Conservation (phyloP, 2,113 vertebrate species). For the Sander lucioperca region DNA sequence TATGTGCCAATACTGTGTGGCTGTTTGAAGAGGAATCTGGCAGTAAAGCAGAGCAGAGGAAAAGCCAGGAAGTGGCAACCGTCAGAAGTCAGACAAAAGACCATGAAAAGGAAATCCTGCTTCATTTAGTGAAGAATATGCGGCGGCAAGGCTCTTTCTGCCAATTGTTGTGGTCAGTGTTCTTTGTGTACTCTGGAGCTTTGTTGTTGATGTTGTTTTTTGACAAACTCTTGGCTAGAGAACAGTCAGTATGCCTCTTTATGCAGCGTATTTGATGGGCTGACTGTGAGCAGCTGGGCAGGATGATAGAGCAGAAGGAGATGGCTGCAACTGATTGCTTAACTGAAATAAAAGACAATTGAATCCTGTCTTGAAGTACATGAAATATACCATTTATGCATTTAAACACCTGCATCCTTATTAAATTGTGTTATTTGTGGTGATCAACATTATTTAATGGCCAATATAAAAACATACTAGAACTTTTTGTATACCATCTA, state of each 20-base stretch:
- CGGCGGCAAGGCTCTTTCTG: conserved; percentile 19
- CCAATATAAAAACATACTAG: background rate
- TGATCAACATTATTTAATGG: conserved; percentile 15
- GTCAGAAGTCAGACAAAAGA: conserved; percentile 50
- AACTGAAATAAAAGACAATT: conserved; percentile 33
- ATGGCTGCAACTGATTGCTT: conserved; percentile 39
- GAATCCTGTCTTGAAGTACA: conserved; percentile 19
- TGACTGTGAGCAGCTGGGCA: conserved; percentile 58
- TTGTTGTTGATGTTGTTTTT: conserved; percentile 52
- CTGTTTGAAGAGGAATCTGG: conserved; percentile 42
- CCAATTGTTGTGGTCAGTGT: conserved; percentile 34
- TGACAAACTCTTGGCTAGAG: conserved; percentile 53
- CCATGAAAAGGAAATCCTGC: conserved; percentile 65
- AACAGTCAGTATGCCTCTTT: conserved; percentile 54
- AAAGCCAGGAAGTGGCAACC: conserved; percentile 58
- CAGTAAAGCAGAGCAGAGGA: conserved; percentile 23
- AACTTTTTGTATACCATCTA: background rate
- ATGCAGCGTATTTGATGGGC: conserved; percentile 44
- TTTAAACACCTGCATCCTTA: conserved; percentile 14
- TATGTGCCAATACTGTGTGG: conserved; percentile 52
- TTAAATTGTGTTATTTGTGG: conserved; percentile 4
- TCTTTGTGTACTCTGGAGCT: conserved; percentile 53
- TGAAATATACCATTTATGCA: conserved; percentile 12
- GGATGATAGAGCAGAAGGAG: conserved; percentile 53
- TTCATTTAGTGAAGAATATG: conserved; percentile 36